These are phyloP conservation scores for Mythimna vitellina DNA, from an alignment of 2,888 invertebrate species.

Conservation along the genomic window DNA sequence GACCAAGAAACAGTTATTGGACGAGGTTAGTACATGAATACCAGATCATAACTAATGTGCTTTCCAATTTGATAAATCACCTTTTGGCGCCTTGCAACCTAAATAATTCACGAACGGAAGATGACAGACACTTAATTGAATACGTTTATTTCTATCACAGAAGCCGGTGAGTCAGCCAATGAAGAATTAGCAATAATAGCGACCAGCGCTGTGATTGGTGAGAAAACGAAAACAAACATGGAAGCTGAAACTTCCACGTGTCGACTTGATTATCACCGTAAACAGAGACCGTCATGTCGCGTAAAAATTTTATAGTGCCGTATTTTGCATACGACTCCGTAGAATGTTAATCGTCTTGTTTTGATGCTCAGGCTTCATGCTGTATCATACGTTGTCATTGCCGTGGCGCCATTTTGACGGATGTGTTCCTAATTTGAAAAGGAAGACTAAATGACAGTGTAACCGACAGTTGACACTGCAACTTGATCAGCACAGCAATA, in stretches of 20 bases:
- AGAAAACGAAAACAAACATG: constrained; percentile 60
- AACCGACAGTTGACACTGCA: constrained; percentile 33
- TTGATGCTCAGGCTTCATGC: constrained; percentile 61
- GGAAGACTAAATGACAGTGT: constrained; percentile 21
- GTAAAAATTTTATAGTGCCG: constrained; percentile 55
- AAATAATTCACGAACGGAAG: constrained; percentile 31
- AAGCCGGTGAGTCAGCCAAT: constrained; percentile 57
- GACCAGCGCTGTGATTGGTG: constrained; percentile 42
- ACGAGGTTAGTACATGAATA: constrained; percentile 9
- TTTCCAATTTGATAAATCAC: constrained; percentile 30
- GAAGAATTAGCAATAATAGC: constrained; percentile 55
- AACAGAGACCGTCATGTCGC: constrained; percentile 49
- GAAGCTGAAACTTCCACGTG: constrained; percentile 54
- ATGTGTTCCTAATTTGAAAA: constrained; percentile 40
- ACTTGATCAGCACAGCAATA: neutral
- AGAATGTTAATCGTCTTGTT: constrained; percentile 74
- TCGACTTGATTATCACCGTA: constrained; percentile 52
- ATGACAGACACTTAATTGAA: constrained; percentile 42
- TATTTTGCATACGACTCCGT: constrained; percentile 64
- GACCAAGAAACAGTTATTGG: constrained; percentile 1
- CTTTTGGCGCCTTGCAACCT: constrained; percentile 40
- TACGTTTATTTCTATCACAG: constrained; percentile 51
- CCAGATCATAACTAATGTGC: constrained; percentile 17
- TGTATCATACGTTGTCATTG: constrained; percentile 30
- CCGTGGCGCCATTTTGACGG: constrained; percentile 50